phyloP scores from a whole-genome alignment of 2,888 invertebrate genomes.

The Griposia aprilina region DNA sequence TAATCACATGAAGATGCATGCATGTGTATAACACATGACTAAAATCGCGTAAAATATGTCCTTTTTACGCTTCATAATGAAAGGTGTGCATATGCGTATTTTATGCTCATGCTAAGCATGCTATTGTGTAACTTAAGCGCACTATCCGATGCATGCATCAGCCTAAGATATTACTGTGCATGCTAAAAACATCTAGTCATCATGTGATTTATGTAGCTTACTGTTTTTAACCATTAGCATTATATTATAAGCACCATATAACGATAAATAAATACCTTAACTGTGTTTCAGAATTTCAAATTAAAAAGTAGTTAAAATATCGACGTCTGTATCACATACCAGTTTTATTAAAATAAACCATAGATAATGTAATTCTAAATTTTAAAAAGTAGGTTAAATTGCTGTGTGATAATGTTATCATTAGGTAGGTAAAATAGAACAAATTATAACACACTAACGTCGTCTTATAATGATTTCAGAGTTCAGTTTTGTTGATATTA shows the following conservation, averaged over 20 bases:
- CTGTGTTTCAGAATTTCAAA: slow-evolving; percentile 42
- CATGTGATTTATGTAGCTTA: slow-evolving; percentile 33
- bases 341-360: slow-evolving; percentile 38
- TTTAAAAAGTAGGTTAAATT: slow-evolving; percentile 59
- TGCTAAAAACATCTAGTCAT: slow-evolving; percentile 1
- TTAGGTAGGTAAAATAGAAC: slow-evolving; percentile 60
- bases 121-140: slow-evolving; percentile 1
- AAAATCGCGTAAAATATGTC: not conserved
- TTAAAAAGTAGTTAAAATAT: slow-evolving; percentile 55
- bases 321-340: slow-evolving; percentile 61
- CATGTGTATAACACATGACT: not conserved
- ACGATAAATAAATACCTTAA: slow-evolving; percentile 42
- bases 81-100: not conserved
- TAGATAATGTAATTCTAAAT: slow-evolving; percentile 46
- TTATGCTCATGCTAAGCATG: not conserved
- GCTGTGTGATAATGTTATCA: slow-evolving; percentile 75
- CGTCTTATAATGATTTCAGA: slow-evolving; percentile 5
- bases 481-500: not conserved
- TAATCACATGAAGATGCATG: slow-evolving; percentile 43
- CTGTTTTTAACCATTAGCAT: slow-evolving; percentile 35
- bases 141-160: not conserved
- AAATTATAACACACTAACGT: slow-evolving; percentile 29
- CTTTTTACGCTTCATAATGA: not conserved
- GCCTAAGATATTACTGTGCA: not conserved
- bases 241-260: slow-evolving; percentile 61